These are phyloP conservation scores for Orgyia antiqua DNA, from an alignment of 2,888 invertebrate species.

Conservation along the genomic window DNA sequence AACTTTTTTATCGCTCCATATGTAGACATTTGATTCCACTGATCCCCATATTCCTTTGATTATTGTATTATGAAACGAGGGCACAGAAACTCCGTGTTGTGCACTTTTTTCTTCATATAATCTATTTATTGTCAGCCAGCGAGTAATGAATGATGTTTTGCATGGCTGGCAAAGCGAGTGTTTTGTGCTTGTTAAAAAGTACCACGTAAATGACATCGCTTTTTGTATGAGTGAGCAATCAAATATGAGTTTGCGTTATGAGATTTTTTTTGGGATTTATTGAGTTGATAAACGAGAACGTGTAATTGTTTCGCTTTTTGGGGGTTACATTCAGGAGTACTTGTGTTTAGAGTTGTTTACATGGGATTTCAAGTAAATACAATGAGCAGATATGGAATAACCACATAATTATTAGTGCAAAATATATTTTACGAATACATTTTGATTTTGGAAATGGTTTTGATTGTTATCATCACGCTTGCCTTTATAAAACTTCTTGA, in stretches of 20 bases:
- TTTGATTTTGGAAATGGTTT: too few relatives aligned
- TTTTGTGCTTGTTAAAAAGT: conserved; percentile 52
- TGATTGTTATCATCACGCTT: too few relatives aligned
- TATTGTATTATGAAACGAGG: conserved; percentile 70
- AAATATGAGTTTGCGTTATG: conserved; percentile 47
- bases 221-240: conserved; percentile 53
- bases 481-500: too few relatives aligned
- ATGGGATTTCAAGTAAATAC: too few relatives aligned
- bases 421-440: too few relatives aligned
- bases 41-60: conserved; percentile 71
- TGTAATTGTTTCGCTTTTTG: conserved; percentile 22
- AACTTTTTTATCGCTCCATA: conserved; percentile 65
- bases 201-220: conserved; percentile 43
- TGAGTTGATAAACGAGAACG: conserved; percentile 23
- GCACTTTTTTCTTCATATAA: conserved; percentile 64
- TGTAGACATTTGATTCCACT: conserved; percentile 63
- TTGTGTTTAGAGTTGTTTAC: too few relatives aligned
- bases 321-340: background rate
- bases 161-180: conserved; percentile 56
- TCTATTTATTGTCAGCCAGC: conserved; percentile 66
- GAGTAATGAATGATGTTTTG: conserved; percentile 69
- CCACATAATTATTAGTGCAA: too few relatives aligned
- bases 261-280: conserved; percentile 30
- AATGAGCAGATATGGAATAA: too few relatives aligned
- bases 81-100: conserved; percentile 50